Conservation (phyloP, 2,888 invertebrate genomes). For the Rhagium mordax region DNA sequence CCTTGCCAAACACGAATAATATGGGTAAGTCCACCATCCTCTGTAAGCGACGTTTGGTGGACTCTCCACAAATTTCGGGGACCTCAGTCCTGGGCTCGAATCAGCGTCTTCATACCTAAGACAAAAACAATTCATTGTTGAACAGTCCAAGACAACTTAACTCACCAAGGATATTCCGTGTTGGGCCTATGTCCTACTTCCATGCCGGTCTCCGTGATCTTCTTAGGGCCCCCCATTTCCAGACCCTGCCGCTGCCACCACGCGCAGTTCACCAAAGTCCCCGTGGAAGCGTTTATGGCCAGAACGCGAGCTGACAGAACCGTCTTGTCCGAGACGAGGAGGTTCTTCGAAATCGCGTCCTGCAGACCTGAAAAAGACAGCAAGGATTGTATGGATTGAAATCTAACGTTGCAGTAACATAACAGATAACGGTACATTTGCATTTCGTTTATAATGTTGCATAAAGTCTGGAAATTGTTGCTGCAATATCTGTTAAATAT, state of each 20-base stretch:
- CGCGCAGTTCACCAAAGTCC: slow-evolving; percentile 73
- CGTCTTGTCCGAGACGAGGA: slow-evolving; percentile 76
- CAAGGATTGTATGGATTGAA: not conserved
- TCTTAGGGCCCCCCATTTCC: slow-evolving; percentile 74
- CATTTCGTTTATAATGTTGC: too few relatives aligned
- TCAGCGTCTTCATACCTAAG: slow-evolving; percentile 78
- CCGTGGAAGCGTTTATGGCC: slow-evolving; percentile 76
- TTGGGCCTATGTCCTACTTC: slow-evolving; percentile 79
- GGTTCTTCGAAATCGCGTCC: slow-evolving; percentile 82
- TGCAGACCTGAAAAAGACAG: slow-evolving; percentile 74
- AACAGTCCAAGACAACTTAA: too few relatives aligned
- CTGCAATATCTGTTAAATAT: too few relatives aligned
- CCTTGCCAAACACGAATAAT: slow-evolving; percentile 85
- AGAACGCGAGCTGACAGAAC: slow-evolving; percentile 76
- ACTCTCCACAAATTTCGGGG: slow-evolving; percentile 80
- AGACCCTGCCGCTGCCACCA: slow-evolving; percentile 75
- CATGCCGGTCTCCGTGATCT: slow-evolving; percentile 61
- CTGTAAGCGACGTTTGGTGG: slow-evolving; percentile 76
- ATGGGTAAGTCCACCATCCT: slow-evolving; percentile 93
- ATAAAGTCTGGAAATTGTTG: too few relatives aligned
- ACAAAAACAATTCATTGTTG: not conserved
- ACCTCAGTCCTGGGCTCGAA: slow-evolving; percentile 75
- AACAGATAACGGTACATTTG: too few relatives aligned
- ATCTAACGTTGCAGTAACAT: too few relatives aligned
- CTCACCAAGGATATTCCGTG: slow-evolving; percentile 80